Percentiles rank a stretch among this genome's conserved stretches.
phyloP scores from a whole-genome alignment of 2,888 invertebrate genomes.

The Blera fallax region DNA sequence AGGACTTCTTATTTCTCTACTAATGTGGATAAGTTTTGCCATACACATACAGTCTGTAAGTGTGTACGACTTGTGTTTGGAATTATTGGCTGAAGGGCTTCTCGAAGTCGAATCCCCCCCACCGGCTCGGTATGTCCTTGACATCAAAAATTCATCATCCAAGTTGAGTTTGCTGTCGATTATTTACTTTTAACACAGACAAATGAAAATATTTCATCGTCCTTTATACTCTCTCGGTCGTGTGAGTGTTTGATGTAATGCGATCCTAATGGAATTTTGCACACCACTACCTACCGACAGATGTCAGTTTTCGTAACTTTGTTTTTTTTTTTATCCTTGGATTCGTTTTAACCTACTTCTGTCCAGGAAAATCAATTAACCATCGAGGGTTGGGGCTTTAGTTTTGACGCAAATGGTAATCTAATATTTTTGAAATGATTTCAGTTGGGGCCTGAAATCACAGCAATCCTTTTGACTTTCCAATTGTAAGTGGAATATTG shows the following conservation, averaged over 20 bases:
- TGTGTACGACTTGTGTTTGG: slow-evolving; percentile 9
- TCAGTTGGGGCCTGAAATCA: slow-evolving; percentile 42
- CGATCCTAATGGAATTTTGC: slow-evolving; percentile 68
- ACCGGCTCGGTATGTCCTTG: slow-evolving; percentile 41
- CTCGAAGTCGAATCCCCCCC: not conserved
- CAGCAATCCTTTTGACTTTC: slow-evolving; percentile 53
- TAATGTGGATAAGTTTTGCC: not conserved
- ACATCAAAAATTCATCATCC: slow-evolving; percentile 43
- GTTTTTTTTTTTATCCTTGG: slow-evolving; percentile 29
- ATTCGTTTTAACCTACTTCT: slow-evolving; percentile 58
- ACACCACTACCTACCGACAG: slow-evolving; percentile 35
- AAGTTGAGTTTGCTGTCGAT: slow-evolving; percentile 29
- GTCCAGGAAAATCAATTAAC: slow-evolving; percentile 65
- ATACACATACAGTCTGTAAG: not conserved
- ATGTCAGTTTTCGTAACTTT: slow-evolving; percentile 46
- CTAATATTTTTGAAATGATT: slow-evolving; percentile 60
- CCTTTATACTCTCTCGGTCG: not conserved
- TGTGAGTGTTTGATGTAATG: slow-evolving; percentile 54
- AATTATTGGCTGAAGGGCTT: slow-evolving; percentile 58
- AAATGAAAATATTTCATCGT: slow-evolving; percentile 23
- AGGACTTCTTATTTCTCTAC: slow-evolving; percentile 21
- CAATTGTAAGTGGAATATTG: slow-evolving; percentile 27
- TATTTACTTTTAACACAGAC: slow-evolving; percentile 34
- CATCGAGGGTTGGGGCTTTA: not conserved
- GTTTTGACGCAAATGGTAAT: slow-evolving; percentile 60